Percentiles rank a stretch among this genome's conserved stretches.
Conservation (phyloP, 2,113 vertebrate genomes). For the Hemicordylus capensis region DNA sequence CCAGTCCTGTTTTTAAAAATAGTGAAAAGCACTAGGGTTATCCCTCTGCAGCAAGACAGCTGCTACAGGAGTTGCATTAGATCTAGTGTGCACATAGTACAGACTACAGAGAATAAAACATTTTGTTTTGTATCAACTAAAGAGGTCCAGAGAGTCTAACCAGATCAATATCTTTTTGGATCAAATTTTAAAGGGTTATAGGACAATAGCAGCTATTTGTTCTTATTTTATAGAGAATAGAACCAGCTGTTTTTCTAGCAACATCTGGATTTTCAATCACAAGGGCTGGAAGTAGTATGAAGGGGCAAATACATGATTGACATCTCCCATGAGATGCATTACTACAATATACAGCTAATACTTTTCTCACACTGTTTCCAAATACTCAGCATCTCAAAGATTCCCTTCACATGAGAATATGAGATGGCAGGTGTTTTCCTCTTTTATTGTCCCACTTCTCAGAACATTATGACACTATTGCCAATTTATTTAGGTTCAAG, state of each 20-base stretch:
- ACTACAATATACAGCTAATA: constrained; percentile 24
- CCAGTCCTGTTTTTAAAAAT: background rate
- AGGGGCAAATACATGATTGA: constrained; percentile 30
- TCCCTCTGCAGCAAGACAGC: background rate
- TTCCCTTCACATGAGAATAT: constrained; percentile 55
- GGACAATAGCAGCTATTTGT: background rate
- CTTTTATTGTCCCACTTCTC: constrained; percentile 24
- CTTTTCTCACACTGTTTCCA: constrained; percentile 61
- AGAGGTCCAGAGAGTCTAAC: background rate
- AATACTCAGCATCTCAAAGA: constrained; percentile 32
- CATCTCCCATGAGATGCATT: constrained; percentile 28
- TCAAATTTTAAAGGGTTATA: constrained; percentile 12
- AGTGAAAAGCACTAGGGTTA: background rate
- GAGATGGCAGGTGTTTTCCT: constrained; percentile 72
- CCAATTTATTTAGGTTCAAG: constrained; percentile 34
- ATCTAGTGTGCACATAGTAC: background rate
- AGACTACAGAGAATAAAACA: background rate
- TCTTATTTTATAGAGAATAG: constrained; percentile 14
- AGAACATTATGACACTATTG: background rate
- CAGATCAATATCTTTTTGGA: constrained; percentile 15
- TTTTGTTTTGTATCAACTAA: background rate
- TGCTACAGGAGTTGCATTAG: background rate
- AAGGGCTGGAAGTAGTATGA: constrained; percentile 11
- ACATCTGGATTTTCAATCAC: constrained; percentile 46
- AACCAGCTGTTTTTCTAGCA: constrained; percentile 27